These are phyloP conservation scores for Tinamus guttatus DNA, from an alignment of 2,113 vertebrate species.

Conservation along the genomic window DNA sequence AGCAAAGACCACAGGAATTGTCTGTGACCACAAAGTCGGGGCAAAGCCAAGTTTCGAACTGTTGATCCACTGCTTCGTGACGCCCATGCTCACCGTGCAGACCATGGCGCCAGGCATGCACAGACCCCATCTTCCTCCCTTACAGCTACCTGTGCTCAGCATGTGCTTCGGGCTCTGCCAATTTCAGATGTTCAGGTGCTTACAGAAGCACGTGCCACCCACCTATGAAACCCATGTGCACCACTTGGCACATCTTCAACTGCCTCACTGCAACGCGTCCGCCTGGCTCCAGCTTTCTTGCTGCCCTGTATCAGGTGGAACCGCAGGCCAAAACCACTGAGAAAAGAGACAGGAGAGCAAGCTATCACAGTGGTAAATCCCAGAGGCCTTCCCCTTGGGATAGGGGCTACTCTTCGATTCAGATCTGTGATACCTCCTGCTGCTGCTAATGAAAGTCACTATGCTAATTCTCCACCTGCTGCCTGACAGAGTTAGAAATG, in stretches of 20 bases:
- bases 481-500: neutral
- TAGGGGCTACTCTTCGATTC: neutral
- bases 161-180: fast-evolving
- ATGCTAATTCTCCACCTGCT: conserved; percentile 27
- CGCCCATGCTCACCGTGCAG: neutral
- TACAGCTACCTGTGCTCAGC: neutral
- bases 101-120: neutral
- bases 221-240: neutral
- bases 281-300: neutral
- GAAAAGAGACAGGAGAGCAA: neutral
- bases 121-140: neutral
- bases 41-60: neutral
- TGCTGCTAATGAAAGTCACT: neutral
- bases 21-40: fast-evolving
- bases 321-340: neutral
- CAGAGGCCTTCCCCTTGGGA: neutral
- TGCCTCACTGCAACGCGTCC: neutral
- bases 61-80: neutral
- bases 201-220: neutral
- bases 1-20: neutral
- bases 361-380: neutral
- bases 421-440: neutral
- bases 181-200: neutral
- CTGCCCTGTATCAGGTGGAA: neutral
- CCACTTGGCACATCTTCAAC: neutral